Evolutionary conservation across 1,140 invertebrate genomes (phyloP).

Genomic region (Papilio xuthus): DNA sequence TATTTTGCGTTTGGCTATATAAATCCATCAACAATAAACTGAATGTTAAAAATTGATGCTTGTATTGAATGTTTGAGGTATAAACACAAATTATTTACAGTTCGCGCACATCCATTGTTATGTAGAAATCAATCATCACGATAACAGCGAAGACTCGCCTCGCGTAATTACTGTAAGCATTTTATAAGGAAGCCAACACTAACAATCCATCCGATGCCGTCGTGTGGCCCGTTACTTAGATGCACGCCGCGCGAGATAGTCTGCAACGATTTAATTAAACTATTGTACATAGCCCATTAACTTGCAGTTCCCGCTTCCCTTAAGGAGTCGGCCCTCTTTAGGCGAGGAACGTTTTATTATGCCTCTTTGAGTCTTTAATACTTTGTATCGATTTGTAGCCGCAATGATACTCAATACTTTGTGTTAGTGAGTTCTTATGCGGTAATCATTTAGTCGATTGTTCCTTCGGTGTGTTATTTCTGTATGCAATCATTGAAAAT

Average conservation of each 20-base stretch:
- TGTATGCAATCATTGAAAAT: neutral
- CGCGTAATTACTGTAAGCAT: slow-evolving; percentile 46
- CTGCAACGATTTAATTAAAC: slow-evolving; percentile 77
- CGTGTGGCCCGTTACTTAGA: slow-evolving; percentile 69
- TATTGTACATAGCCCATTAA: slow-evolving; percentile 71
- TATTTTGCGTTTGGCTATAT: too few relatives aligned
- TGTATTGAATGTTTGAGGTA: neutral
- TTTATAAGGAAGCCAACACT: slow-evolving; percentile 51
- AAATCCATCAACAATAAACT: neutral
- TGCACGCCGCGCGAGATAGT: slow-evolving; percentile 64
- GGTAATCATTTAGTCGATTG: neutral
- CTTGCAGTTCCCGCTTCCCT: slow-evolving; percentile 48
- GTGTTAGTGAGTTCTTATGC: neutral
- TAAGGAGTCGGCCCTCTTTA: slow-evolving; percentile 49
- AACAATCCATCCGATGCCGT: slow-evolving; percentile 53
- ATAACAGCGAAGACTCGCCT: neutral
- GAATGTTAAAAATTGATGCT: neutral
- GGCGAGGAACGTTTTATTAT: neutral
- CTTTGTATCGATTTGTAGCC: slow-evolving; percentile 33
- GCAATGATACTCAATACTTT: neutral
- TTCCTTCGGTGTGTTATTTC: neutral
- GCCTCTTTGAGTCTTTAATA: slow-evolving; percentile 17
- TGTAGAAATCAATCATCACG: slow-evolving; percentile 19
- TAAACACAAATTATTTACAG: neutral
- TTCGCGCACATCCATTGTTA: slow-evolving; percentile 8